phyloP scores from a whole-genome alignment of 2,113 vertebrate genomes.

The Ornithorhynchus anatinus region DNA sequence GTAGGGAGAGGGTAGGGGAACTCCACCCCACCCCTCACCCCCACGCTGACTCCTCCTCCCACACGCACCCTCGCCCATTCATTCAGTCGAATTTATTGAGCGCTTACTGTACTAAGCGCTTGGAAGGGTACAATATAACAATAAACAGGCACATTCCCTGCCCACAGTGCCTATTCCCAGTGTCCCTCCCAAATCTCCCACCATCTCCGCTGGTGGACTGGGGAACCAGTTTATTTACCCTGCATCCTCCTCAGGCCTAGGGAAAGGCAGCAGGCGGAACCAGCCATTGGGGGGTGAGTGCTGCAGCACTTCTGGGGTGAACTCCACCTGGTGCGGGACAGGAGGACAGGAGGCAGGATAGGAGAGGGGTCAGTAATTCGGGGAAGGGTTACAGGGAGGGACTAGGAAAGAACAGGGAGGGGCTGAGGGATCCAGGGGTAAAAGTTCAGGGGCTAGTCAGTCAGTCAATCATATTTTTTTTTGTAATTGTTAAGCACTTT shows the following conservation, averaged over 20 bases:
- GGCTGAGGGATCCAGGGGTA: not conserved
- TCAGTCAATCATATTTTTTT: too few relatives aligned
- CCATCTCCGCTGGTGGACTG: too few relatives aligned
- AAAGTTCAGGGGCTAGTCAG: not conserved
- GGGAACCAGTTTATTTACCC: constrained; percentile 76
- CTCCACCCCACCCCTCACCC: too few relatives aligned
- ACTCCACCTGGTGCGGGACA: constrained; percentile 74
- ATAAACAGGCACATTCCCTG: too few relatives aligned
- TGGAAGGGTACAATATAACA: too few relatives aligned
- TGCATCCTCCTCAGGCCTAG: constrained; percentile 71
- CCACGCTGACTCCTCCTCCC: rapidly evolving
- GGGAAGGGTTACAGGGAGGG: not conserved
- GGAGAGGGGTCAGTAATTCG: not conserved
- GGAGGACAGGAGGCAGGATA: not conserved
- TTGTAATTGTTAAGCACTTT: too few relatives aligned
- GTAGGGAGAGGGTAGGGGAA: too few relatives aligned
- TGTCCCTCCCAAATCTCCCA: too few relatives aligned
- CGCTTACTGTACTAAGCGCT: too few relatives aligned
- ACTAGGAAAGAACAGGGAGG: not conserved
- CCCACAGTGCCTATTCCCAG: too few relatives aligned
- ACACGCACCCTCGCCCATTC: too few relatives aligned
- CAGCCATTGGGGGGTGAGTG: constrained; percentile 77
- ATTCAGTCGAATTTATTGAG: too few relatives aligned
- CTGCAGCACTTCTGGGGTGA: constrained; percentile 72
- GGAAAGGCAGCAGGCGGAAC: constrained; percentile 87